Base-by-base conservation (phyloP, 2,888 invertebrate species). In the Euphydryas editha region DNA sequence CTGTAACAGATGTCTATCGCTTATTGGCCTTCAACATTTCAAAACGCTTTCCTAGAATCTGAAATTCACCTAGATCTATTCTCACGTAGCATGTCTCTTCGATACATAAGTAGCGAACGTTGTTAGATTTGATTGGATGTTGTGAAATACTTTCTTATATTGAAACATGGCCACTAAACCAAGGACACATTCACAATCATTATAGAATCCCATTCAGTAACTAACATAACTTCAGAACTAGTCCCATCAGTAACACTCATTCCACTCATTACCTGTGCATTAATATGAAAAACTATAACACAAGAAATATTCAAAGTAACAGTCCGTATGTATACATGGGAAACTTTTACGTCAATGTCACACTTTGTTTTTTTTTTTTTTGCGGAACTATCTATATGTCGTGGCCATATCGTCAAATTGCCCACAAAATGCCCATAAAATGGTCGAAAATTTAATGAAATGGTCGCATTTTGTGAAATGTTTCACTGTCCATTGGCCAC, bases 181-280 rank as follows among this genome's bases (percentile, higher is more conserved):
- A 78, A 62, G 74, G 15, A 86, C 83, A 81, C 79, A 74, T 47
- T 76, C 74, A 85, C 83, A 84, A 81, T 73, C 78, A 73, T 74
- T 62, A 77, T 83, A 81, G 68, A 59, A 15, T 44, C 63, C 69
- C 72, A 74, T 71, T 70, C 72, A 76, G 74, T 75, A 74, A 87
- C 84, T 84, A 78, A 87, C 84, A 84, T 82, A 77, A 73, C 78
- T 75, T 71, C 76, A 75, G 72, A 84, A 83, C 82, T 82, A 77
- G 69, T 56, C 75, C 81, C 85, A 83, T 86, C 75, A 80, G 76
- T 83, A 84, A 88, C 88, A 89, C 88, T 72, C 81, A 62, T 79
- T 84, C 75, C 69, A 81, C 77, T 82, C 78, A 78, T 84, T 73
- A 87, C 84, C 77, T 59, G 64, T 44, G 75, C 78, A 79, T 81